Evolutionary conservation across 2,888 invertebrate species (phyloP).

Genomic region (Drosophila barbarae): DNA sequence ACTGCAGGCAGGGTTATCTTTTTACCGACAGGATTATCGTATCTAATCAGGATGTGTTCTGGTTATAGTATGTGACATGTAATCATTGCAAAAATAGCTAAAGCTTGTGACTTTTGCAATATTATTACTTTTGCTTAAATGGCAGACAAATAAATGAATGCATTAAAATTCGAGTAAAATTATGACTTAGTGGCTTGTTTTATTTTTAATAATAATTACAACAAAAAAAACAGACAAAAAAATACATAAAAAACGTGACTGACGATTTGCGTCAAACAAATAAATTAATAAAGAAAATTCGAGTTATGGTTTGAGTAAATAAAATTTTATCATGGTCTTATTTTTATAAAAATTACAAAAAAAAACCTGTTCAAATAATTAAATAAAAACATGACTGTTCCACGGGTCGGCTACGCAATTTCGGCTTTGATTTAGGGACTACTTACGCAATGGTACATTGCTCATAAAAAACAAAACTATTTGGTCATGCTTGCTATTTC

Average conservation of each 20-base stretch:
- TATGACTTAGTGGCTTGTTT: neutral
- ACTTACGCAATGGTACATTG: neutral
- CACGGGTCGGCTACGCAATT: constrained; percentile 2
- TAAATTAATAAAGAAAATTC: too few relatives aligned
- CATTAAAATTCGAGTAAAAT: neutral
- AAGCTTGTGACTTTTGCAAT: neutral
- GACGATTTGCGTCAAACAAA: neutral
- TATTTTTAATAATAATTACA: too few relatives aligned
- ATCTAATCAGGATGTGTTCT: constrained; percentile 7
- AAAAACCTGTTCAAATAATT: neutral
- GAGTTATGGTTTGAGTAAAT: too few relatives aligned
- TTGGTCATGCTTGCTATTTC: neutral
- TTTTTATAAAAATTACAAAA: too few relatives aligned
- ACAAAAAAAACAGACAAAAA: too few relatives aligned
- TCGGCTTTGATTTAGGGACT: neutral
- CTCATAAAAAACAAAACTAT: neutral
- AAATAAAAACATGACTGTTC: neutral
- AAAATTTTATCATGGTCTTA: too few relatives aligned
- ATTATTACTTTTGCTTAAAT: neutral
- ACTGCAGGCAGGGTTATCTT: constrained; percentile 3
- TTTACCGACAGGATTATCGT: neutral
- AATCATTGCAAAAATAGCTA: neutral
- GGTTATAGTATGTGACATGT: neutral
- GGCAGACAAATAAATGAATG: neutral
- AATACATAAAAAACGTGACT: too few relatives aligned